Base-by-base conservation (phyloP, 2,797 vertebrate genomes). In the Cossypha dichroa region DNA sequence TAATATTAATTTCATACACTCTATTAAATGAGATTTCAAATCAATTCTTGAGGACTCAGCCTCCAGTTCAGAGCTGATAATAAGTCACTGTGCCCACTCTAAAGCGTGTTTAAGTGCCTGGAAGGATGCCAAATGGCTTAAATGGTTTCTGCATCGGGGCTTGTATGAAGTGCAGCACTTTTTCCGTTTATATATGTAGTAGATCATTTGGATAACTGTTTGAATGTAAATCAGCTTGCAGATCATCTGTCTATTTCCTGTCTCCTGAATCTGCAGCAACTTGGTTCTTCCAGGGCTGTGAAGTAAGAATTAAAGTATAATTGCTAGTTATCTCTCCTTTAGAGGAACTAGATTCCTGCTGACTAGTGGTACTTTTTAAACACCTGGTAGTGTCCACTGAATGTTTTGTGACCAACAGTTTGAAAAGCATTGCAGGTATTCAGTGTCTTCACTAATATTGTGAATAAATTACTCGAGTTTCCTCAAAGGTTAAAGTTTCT, bases 1-100 rank as follows among this genome's bases (percentile, higher is more conserved):
- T 93, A 91, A 85, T 93, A 73, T 31, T 90, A 63, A 94, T 94
- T 96, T 93, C 31, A 72, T 83, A 74, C 80, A 62, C 64, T 76
- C 78, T 62, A 48, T 91, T 91, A 92, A 93, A 85, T 85, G 54
- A 91, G 68, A 83, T 89, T 88, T 93, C 60, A 85, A n/a, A 88
- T 95, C 66, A 74, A 52, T 93, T 93, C 68, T 56, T 34, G 31
- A 88, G 66, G 58, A 62, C 54, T 89, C n/a, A 64, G 25, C 43
- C 67, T 85, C 67, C 81, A 28, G 1, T 63, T 89, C 56, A 59
- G 69, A 93, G 76, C 62, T 86, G 43, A 38, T 95, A 92, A 86
- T 88, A 92, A 85, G 80, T 92, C 73, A 55, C 62, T 56, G 41
- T 83, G 81, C 80, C 78, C 40, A 48, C 62, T 95, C 56, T 58